Conservation (phyloP, 1,140 invertebrate genomes). For the Pantala flavescens region DNA sequence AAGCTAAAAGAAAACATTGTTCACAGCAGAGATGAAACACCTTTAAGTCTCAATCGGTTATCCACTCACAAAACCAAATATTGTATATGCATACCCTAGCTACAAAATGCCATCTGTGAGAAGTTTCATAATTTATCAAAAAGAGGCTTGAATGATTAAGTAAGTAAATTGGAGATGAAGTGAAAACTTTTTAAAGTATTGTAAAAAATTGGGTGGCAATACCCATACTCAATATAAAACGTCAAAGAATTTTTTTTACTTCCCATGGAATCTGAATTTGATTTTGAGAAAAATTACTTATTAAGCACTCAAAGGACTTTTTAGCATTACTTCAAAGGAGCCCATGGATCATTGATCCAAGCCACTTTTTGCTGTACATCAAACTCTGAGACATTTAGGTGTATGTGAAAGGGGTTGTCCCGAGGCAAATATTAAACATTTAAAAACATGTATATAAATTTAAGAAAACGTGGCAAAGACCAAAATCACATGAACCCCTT, state of each 20-base stretch:
- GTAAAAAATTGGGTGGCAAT: not conserved
- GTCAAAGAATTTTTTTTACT: not conserved
- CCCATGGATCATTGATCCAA: slow-evolving; percentile 4
- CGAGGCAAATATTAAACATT: not conserved
- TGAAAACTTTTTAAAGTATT: not conserved
- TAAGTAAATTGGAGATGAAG: not conserved
- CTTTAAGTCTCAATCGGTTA: not conserved
- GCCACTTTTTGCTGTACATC: not conserved
- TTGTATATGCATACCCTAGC: not conserved
- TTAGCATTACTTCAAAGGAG: not conserved
- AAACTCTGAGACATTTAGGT: too few relatives aligned
- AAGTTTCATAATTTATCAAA: not conserved
- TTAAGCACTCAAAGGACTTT: not conserved
- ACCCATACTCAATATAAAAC: not conserved
- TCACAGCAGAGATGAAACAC: not conserved
- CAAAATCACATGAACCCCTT: not conserved
- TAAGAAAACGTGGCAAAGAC: slow-evolving; percentile 6
- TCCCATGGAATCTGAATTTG: not conserved
- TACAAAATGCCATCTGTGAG: not conserved
- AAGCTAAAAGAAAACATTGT: not conserved
- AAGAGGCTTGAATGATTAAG: slow-evolving; percentile 1
- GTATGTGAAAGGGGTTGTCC: not conserved
- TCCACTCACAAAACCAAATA: not conserved
- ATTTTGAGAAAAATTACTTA: too few relatives aligned
- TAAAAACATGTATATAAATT: not conserved